These are phyloP conservation scores for Himalopsyche japonica DNA, from an alignment of 2,888 invertebrate species.

Conservation along the genomic window DNA sequence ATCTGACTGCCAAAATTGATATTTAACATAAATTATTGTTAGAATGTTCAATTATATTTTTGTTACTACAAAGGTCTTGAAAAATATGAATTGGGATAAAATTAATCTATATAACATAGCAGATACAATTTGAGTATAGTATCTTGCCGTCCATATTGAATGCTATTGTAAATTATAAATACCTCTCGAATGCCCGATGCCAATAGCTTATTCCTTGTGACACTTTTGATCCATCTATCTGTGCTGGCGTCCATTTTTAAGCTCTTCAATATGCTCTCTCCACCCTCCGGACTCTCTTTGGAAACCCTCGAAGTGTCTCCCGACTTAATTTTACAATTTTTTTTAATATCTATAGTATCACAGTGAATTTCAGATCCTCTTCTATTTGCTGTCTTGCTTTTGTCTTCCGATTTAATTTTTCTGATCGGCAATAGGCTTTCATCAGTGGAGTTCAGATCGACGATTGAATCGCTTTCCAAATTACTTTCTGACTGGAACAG, in stretches of 20 bases:
- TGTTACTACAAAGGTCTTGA: too few species aligned
- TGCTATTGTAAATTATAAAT: not conserved
- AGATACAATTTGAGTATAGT: too few species aligned
- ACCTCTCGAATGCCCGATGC: not conserved
- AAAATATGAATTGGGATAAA: too few species aligned
- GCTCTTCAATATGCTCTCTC: constrained; percentile 17
- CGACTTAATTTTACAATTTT: not conserved
- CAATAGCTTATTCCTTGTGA: constrained; percentile 12
- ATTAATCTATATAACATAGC: too few species aligned
- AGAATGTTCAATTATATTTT: too few species aligned
- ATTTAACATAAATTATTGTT: too few species aligned
- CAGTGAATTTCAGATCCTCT: not conserved
- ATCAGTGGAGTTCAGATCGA: constrained; percentile 3
- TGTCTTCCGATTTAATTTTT: not conserved
- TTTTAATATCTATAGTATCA: not conserved
- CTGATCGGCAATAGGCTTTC: not conserved
- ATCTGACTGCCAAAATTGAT: too few species aligned
- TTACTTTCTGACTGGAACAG: constrained; percentile 16
- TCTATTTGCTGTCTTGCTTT: not conserved
- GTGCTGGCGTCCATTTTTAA: constrained; percentile 32
- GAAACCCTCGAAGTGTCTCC: too few species aligned
- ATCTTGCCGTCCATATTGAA: too few species aligned
- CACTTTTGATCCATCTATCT: constrained; percentile 22
- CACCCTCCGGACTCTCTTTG: not conserved
- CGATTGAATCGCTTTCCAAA: constrained; percentile 3